These are phyloP conservation scores for Lithophane semibrunnea DNA, from an alignment of 2,888 invertebrate genomes.

Conservation along the genomic window DNA sequence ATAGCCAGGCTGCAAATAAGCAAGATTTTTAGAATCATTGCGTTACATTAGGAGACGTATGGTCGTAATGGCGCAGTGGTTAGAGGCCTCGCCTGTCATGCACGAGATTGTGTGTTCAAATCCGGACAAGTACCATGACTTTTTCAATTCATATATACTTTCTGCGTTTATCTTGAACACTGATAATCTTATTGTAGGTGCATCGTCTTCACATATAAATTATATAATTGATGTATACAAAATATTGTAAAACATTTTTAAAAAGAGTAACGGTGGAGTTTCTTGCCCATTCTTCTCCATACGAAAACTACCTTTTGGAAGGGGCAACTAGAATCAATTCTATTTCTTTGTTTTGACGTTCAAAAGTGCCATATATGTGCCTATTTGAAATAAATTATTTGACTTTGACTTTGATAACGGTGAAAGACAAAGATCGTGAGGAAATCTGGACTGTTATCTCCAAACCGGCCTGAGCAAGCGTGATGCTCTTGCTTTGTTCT, in stretches of 20 bases:
- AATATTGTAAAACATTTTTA: too few species aligned
- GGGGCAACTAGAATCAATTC: too few species aligned
- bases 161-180: background rate
- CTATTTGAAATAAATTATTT: too few species aligned
- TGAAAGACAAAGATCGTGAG: background rate
- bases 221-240: too few species aligned
- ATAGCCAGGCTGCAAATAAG: conserved; percentile 62
- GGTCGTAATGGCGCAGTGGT: background rate
- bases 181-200: too few species aligned
- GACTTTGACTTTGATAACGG: too few species aligned
- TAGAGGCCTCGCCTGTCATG: background rate
- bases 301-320: too few species aligned
- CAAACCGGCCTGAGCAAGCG: background rate
- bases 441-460: background rate
- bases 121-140: background rate
- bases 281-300: too few species aligned
- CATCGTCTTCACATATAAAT: too few species aligned
- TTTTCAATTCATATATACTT: background rate
- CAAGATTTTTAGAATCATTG: background rate
- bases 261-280: too few species aligned
- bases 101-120: background rate
- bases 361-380: too few species aligned
- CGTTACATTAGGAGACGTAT: background rate
- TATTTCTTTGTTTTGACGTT: too few species aligned
- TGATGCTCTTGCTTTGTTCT: background rate